Base-by-base conservation (phyloP, 2,888 invertebrate species). In the Standfussiana lucernea region DNA sequence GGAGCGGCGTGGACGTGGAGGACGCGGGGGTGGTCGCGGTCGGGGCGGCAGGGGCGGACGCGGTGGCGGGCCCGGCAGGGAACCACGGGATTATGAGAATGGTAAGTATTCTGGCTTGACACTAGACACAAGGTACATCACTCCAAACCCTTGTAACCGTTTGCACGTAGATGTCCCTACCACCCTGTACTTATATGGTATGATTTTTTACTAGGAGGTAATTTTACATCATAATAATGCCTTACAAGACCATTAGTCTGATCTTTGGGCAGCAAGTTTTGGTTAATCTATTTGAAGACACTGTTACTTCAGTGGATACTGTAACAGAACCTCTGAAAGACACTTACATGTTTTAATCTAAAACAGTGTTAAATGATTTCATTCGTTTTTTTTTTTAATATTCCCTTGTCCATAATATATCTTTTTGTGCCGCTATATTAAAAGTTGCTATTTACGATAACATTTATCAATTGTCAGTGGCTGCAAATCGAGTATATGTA, bases 1-100 rank as follows among this genome's bases (percentile, higher is more conserved):
- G 2, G 94, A 95, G 1, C 86, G 95, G 37, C 93, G 95, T 15
- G 94, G 95, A 4, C 91, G 95, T 0, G 94, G 95, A 0, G 94
- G 95, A 0, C 89, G 96, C 70, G 92, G 94, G 0, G 95, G 95
- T 0, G 91, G 94, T 0, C 89, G 94, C 5, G 93, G 94, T 0
- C 89, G 93, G 1, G 93, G 94, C 1, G 93, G 95, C 4, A 85
- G 95, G 3, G 91, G 96, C 1, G 93, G 94, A 0, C 90, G 95
- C 1, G 93, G 95, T 8, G 93, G 95, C 3, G 93, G 95, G 8
- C 93, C 95, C 0, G 93, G 95, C 6, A 92, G 91, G 85, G 74
- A 88, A 24, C 89, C 87, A 35, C 88, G 93, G 2, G 91, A 95
- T 80, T 91, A 91, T 72, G 93, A 95, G 68, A 92, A 89, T 50